phyloP scores from a whole-genome alignment of 1,140 invertebrate genomes.

The Probaryconus sp. region DNA sequence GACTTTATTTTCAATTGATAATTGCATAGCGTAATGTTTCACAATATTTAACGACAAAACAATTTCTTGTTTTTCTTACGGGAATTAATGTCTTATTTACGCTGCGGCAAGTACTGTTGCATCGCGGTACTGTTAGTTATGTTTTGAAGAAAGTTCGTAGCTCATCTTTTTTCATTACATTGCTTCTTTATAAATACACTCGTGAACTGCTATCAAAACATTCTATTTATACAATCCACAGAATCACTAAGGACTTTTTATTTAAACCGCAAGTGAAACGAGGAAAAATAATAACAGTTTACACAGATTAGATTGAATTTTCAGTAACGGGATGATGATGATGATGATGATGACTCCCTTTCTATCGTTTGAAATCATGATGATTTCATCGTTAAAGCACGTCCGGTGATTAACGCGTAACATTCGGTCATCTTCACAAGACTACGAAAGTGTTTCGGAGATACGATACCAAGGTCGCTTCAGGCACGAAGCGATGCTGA shows the following conservation, averaged over 20 bases:
- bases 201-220: conserved; percentile 28
- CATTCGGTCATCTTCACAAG: not conserved
- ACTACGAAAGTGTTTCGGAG: conserved; percentile 3
- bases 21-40: too few species aligned
- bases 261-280: too few species aligned
- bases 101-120: too few species aligned
- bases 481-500: conserved; percentile 5
- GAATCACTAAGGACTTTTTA: not conserved
- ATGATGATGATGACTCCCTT: too few species aligned
- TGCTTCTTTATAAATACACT: too few species aligned
- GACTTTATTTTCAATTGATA: too few species aligned
- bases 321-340: too few species aligned
- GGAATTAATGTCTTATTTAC: too few species aligned
- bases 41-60: conserved; percentile 23
- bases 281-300: too few species aligned
- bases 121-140: not conserved
- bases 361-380: too few species aligned
- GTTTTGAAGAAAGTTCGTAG: not conserved
- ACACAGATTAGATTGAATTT: too few species aligned
- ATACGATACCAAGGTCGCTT: conserved; percentile 23
- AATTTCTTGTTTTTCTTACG: too few species aligned
- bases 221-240: not conserved
- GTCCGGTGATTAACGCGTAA: conserved; percentile 26
- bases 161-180: not conserved
- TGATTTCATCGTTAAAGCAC: conserved; percentile 31